Conservation (phyloP, 2,797 vertebrate species). For the Selene dorsalis region DNA sequence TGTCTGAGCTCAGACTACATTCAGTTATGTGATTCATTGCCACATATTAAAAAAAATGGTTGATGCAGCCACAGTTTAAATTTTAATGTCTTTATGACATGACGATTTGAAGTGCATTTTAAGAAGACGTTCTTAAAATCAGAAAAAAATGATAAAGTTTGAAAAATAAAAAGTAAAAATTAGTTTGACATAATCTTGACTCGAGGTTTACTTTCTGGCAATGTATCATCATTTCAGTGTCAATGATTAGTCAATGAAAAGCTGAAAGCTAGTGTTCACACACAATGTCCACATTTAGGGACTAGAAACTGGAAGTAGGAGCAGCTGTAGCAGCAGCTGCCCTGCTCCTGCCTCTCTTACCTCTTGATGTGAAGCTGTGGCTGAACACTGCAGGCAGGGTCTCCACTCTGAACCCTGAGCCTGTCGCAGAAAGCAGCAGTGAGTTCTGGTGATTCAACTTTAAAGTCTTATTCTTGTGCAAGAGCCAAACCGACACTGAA, state of each 20-base stretch:
- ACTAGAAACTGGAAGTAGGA: neutral
- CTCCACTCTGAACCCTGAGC: slow-evolving; percentile 70
- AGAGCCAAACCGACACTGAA: neutral
- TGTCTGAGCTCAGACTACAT: too few species aligned
- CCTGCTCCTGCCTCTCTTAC: slow-evolving; percentile 62
- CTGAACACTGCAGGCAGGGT: slow-evolving; percentile 56
- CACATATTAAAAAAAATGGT: too few species aligned
- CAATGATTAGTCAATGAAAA: too few species aligned
- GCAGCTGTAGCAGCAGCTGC: neutral
- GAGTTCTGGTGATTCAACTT: neutral
- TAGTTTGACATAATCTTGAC: neutral
- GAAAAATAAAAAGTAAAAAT: neutral
- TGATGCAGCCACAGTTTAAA: neutral
- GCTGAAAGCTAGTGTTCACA: too few species aligned
- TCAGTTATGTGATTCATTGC: too few species aligned
- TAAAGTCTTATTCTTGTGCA: neutral
- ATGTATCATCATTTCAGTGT: too few species aligned
- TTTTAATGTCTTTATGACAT: too few species aligned
- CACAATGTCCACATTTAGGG: too few species aligned
- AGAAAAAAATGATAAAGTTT: too few species aligned
- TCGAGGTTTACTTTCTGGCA: neutral
- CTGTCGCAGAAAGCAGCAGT: slow-evolving; percentile 51
- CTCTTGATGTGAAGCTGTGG: slow-evolving; percentile 59
- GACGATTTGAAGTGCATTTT: too few species aligned
- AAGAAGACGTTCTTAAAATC: too few species aligned